Conservation (phyloP, 1,140 invertebrate genomes). For the Diabrotica virgifera region DNA sequence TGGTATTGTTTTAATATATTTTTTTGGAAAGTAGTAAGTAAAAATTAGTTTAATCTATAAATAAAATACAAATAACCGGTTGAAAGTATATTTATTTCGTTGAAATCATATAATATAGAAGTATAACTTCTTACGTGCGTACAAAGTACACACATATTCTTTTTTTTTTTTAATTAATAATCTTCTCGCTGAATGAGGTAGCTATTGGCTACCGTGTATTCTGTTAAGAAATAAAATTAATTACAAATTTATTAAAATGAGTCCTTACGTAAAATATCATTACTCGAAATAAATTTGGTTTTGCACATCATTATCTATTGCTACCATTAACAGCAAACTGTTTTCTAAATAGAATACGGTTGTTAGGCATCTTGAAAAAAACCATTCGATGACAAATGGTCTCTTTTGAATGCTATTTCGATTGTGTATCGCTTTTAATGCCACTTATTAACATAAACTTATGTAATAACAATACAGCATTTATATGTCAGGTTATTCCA, state of each 20-base stretch:
- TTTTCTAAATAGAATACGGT: background rate
- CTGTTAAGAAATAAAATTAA: too few species aligned
- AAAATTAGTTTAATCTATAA: too few species aligned
- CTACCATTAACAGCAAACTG: background rate
- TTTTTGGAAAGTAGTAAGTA: too few species aligned
- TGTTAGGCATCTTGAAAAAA: conserved; percentile 9
- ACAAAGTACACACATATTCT: too few species aligned
- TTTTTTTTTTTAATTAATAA: conserved; percentile 28
- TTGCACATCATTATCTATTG: background rate
- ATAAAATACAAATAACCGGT: too few species aligned
- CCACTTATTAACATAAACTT: conserved; percentile 33
- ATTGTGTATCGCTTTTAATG: conserved; percentile 31
- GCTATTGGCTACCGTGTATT: background rate
- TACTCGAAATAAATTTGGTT: background rate
- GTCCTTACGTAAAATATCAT: too few species aligned
- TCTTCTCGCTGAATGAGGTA: conserved; percentile 26
- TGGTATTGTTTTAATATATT: too few species aligned
- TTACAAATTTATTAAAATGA: too few species aligned
- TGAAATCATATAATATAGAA: too few species aligned
- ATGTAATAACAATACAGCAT: conserved; percentile 35
- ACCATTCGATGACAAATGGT: conserved; percentile 29
- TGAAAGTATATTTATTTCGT: too few species aligned
- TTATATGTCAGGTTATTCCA: conserved; percentile 31
- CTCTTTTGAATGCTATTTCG: conserved; percentile 28
- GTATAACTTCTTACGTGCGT: too few species aligned